A percentile compares a stretch with the other conserved stretches of the same genome.
Conservation (phyloP, 2,888 invertebrate species). For the Helicoverpa assulta region DNA sequence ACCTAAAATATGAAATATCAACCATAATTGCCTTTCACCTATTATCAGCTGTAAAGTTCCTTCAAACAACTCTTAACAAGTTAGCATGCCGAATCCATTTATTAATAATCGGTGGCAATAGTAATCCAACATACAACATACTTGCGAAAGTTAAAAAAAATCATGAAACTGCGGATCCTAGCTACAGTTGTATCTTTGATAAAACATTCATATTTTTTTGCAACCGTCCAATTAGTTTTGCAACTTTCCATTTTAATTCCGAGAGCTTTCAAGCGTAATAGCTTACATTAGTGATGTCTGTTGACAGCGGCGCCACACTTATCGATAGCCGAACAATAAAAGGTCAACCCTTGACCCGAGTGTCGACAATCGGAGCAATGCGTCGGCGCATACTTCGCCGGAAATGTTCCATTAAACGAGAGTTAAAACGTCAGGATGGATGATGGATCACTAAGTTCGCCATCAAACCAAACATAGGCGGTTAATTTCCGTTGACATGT, state of each 20-base stretch:
- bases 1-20: conserved; percentile 26
- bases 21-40: conserved; percentile 22
- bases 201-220: conserved; percentile 13
- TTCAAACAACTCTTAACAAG: not conserved
- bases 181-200: not conserved
- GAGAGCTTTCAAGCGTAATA: conserved; percentile 44
- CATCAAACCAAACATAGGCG: conserved; percentile 61
- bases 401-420: conserved; percentile 76
- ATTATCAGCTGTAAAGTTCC: not conserved
- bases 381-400: conserved; percentile 73
- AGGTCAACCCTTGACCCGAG: conserved; percentile 76
- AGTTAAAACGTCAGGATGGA: conserved; percentile 69
- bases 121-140: not conserved
- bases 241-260: conserved; percentile 56
- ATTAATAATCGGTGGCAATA: no score
- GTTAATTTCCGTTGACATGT: conserved; percentile 68
- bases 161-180: not conserved
- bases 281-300: conserved; percentile 63
- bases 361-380: conserved; percentile 72
- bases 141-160: not conserved
- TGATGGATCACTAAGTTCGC: conserved; percentile 72
- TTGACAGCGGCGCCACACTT: conserved; percentile 75
- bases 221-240: conserved; percentile 34
- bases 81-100: no score
- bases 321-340: conserved; percentile 79